These are phyloP conservation scores for Molorchus minor DNA, from an alignment of 2,888 invertebrate species.

Conservation along the genomic window DNA sequence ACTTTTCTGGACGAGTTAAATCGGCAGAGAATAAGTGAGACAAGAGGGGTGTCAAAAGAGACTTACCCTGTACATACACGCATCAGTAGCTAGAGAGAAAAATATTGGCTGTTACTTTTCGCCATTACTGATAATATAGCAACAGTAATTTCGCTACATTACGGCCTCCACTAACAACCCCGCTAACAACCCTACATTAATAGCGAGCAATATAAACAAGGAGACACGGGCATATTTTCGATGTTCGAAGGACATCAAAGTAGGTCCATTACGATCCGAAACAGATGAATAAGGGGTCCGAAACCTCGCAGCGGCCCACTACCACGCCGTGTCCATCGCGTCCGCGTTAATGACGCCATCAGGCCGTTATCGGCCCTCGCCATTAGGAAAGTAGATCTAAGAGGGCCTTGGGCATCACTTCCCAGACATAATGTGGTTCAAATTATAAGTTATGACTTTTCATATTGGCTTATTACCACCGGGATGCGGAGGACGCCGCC, in stretches of 20 bases:
- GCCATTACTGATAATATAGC: too few relatives aligned
- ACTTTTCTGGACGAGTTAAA: too few relatives aligned
- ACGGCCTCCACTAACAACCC: neutral
- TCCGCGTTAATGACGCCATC: slow-evolving; percentile 44
- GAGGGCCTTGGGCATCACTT: slow-evolving; percentile 42
- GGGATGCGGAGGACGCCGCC: neutral
- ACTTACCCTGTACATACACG: too few relatives aligned
- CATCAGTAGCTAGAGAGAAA: too few relatives aligned
- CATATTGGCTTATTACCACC: slow-evolving; percentile 55
- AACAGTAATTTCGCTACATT: too few relatives aligned
- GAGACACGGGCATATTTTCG: slow-evolving; percentile 18
- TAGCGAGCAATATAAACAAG: slow-evolving; percentile 2
- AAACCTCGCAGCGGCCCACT: neutral
- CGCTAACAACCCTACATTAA: too few relatives aligned
- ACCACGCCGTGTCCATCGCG: slow-evolving; percentile 5
- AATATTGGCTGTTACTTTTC: too few relatives aligned
- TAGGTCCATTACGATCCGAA: slow-evolving; percentile 28
- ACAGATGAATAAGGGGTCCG: slow-evolving; percentile 28
- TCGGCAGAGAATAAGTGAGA: too few relatives aligned
- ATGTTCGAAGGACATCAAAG: slow-evolving; percentile 32
- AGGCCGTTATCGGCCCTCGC: slow-evolving; percentile 46
- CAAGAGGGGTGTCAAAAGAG: too few relatives aligned
- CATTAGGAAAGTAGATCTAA: slow-evolving; percentile 54
- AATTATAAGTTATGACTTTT: slow-evolving; percentile 59
- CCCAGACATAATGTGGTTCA: slow-evolving; percentile 53